A percentile compares a stretch with the other conserved stretches of the same genome.
Conservation (phyloP, 2,113 vertebrate genomes). For the Proteles cristata region DNA sequence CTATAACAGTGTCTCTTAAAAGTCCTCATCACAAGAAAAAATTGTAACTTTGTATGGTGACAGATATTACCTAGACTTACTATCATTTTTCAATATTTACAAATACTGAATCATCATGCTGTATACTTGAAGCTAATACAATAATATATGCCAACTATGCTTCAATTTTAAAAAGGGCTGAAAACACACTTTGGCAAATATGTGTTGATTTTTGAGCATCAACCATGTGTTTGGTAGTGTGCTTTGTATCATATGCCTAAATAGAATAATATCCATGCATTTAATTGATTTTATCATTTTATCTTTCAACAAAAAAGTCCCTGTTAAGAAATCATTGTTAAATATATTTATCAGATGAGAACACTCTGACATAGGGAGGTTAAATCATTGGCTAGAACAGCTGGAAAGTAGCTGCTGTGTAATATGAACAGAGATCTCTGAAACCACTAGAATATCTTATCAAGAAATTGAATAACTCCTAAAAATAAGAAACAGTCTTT, state of each 20-base stretch:
- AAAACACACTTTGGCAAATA: not conserved
- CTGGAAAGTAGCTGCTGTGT: not conserved
- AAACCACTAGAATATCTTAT: not conserved
- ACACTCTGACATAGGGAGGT: not conserved
- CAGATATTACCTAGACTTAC: not conserved
- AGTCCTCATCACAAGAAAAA: not conserved
- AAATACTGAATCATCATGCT: not conserved
- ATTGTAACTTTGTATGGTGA: not conserved
- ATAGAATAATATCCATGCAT: not conserved
- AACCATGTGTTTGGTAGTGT: not conserved
- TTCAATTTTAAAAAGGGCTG: not conserved
- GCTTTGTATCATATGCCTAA: not conserved
- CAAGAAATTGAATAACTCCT: not conserved
- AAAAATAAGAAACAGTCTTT: not conserved
- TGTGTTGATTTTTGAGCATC: not conserved
- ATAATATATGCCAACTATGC: not conserved
- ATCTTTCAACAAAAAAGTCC: not conserved
- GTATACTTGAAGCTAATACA: not conserved
- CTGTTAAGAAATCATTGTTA: not conserved
- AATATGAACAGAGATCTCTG: not conserved
- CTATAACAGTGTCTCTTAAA: not conserved
- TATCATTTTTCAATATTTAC: not conserved
- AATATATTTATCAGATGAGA: not conserved
- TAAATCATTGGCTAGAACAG: not conserved
- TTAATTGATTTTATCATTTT: slow-evolving; percentile 9